Evolutionary conservation across 1,140 invertebrate genomes (phyloP).

Genomic region (Dysdera silvatica): DNA sequence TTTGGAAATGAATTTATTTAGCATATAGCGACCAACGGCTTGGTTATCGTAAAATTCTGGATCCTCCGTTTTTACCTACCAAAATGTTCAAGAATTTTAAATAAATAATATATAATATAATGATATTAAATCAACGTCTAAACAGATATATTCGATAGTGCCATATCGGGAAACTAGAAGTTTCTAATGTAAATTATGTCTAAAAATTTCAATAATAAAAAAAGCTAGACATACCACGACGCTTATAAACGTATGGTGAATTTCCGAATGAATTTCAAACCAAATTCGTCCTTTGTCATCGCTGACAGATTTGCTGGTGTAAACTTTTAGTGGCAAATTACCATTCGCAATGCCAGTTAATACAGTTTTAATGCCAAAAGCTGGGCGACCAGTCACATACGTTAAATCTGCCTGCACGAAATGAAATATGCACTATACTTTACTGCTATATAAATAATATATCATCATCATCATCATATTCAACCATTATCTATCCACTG

Average conservation of each 20-base stretch:
- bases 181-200: neutral
- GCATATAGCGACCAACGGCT: slow-evolving; percentile 1
- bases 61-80: slow-evolving; percentile 9
- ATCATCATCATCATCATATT: too few species aligned
- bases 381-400: slow-evolving; percentile 33
- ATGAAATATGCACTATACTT: neutral
- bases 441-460: too few species aligned
- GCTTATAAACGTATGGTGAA: neutral
- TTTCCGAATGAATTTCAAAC: slow-evolving; percentile 10
- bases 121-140: neutral
- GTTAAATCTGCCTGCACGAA: slow-evolving; percentile 34
- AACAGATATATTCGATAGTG: neutral
- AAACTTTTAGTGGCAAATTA: neutral
- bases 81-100: neutral
- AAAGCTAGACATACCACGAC: slow-evolving; percentile 10
- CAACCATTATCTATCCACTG: too few species aligned
- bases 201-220: neutral
- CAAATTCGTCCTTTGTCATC: slow-evolving; percentile 20
- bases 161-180: neutral
- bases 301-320: neutral
- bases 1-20: neutral
- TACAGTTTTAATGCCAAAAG: slow-evolving; percentile 6
- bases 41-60: neutral
- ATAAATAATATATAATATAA: neutral
- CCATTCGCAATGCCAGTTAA: slow-evolving; percentile 7